Evolutionary conservation across 2,113 vertebrate genomes (phyloP).

Genomic region (Ondatra zibethicus): DNA sequence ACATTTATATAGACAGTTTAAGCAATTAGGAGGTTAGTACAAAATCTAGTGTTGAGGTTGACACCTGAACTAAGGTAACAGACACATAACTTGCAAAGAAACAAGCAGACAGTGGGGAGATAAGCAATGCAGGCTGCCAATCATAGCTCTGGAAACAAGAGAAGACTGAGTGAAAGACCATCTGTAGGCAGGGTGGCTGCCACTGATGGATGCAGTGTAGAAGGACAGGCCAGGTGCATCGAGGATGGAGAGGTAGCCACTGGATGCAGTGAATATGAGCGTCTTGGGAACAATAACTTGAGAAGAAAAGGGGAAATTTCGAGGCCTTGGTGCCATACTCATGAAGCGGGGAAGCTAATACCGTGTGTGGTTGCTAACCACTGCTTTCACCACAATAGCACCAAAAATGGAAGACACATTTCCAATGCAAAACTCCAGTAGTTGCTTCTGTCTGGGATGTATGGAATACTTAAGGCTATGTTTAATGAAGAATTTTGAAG

Average conservation of each 20-base stretch:
- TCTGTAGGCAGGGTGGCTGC: not conserved
- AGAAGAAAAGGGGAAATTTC: not conserved
- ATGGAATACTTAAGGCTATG: not conserved
- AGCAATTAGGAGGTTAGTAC: not conserved
- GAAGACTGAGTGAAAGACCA: not conserved
- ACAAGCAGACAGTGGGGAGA: not conserved
- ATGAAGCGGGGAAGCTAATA: not conserved
- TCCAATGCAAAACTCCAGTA: not conserved
- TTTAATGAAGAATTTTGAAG: constrained; percentile 37
- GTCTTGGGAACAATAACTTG: not conserved
- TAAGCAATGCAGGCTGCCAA: not conserved
- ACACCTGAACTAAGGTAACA: not conserved
- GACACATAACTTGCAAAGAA: not conserved
- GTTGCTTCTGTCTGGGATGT: not conserved
- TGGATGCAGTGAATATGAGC: not conserved
- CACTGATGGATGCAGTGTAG: not conserved
- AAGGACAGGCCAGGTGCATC: not conserved
- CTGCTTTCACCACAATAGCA: not conserved
- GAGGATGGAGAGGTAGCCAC: not conserved
- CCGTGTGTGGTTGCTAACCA: not conserved
- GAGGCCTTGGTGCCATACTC: not conserved
- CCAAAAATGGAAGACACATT: not conserved
- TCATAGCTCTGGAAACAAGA: not conserved
- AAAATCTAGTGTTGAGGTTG: not conserved
- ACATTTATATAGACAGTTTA: not conserved